phyloP scores from a whole-genome alignment of 2,888 invertebrate genomes.

The Cephus pulcher region DNA sequence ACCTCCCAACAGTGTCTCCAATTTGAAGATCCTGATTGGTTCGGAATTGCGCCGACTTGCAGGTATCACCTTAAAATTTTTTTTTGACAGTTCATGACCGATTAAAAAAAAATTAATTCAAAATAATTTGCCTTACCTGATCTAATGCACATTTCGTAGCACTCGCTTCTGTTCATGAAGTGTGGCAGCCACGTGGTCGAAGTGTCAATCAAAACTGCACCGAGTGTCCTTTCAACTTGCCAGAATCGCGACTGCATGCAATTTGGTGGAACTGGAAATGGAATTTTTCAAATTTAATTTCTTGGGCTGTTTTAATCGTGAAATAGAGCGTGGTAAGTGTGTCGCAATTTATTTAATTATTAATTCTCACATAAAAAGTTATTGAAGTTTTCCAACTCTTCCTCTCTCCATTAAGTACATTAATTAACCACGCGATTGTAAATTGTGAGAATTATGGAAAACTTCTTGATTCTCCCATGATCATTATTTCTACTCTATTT shows the following conservation, averaged over 20 bases:
- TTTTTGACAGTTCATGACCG: background rate
- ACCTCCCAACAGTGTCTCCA: slow-evolving; percentile 70
- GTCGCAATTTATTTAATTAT: background rate
- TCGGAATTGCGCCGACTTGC: slow-evolving; percentile 56
- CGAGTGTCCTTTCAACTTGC: slow-evolving; percentile 81
- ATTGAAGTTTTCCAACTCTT: slow-evolving; percentile 4
- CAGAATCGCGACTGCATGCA: slow-evolving; percentile 75
- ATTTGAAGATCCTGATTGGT: slow-evolving; percentile 59
- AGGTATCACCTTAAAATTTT: slow-evolving; percentile 37
- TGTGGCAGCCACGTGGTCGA: slow-evolving; percentile 72
- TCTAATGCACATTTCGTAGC: slow-evolving; percentile 69
- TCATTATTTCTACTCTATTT: background rate
- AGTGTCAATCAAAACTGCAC: slow-evolving; percentile 79
- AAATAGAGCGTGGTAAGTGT: background rate
- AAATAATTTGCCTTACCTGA: slow-evolving; percentile 39
- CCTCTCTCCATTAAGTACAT: background rate
- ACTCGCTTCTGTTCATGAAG: slow-evolving; percentile 75
- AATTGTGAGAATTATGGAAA: background rate
- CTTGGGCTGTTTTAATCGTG: background rate
- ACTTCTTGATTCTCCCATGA: background rate
- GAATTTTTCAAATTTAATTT: background rate
- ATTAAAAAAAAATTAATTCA: background rate
- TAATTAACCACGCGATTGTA: background rate
- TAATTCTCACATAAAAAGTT: slow-evolving; percentile 5
- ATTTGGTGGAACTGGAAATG: slow-evolving; percentile 66